Percentiles rank a stretch among this genome's conserved stretches.
Conservation (phyloP, 1,140 invertebrate species). For the Drosophila ercepeae region DNA sequence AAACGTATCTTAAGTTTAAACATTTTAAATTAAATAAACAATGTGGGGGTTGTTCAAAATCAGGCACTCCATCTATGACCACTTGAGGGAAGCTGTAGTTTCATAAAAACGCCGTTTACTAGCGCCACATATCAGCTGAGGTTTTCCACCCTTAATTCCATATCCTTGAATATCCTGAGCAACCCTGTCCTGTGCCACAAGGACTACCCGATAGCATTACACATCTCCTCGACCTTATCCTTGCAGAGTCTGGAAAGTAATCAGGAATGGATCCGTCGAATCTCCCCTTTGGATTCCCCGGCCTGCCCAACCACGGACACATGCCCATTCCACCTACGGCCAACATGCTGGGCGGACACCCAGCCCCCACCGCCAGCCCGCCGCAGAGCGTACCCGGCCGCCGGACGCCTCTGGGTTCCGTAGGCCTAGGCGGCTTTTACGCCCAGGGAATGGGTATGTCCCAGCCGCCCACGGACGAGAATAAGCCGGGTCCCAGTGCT, state of each 20-base stretch:
- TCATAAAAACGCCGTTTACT: background rate
- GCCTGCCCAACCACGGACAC: constrained; percentile 73
- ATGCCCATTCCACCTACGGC: constrained; percentile 80
- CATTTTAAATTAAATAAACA: background rate
- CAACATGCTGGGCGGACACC: constrained; percentile 71
- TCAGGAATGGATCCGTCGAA: constrained; percentile 77
- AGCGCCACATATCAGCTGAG: constrained; percentile 14
- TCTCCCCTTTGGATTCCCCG: constrained; percentile 74
- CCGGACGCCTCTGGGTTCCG: constrained; percentile 91
- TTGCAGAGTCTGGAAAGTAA: constrained; percentile 11
- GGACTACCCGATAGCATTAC: constrained; percentile 28
- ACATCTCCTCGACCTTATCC: constrained; percentile 18
- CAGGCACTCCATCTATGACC: background rate
- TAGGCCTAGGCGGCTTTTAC: constrained; percentile 92
- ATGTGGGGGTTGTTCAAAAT: background rate
- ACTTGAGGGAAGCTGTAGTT: background rate
- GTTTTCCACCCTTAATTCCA: constrained; percentile 15
- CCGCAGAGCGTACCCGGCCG: constrained; percentile 82
- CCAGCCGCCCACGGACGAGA: constrained; percentile 89
- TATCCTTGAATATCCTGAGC: background rate
- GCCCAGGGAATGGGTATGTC: constrained; percentile 85
- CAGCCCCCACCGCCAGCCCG: constrained; percentile 78
- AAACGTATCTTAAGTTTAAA: background rate
- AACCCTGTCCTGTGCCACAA: constrained; percentile 24
- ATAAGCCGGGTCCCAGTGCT: constrained; percentile 86